Evolutionary conservation across 2,113 vertebrate species (phyloP).

Genomic region (Chamaetylas fuelleborni): DNA sequence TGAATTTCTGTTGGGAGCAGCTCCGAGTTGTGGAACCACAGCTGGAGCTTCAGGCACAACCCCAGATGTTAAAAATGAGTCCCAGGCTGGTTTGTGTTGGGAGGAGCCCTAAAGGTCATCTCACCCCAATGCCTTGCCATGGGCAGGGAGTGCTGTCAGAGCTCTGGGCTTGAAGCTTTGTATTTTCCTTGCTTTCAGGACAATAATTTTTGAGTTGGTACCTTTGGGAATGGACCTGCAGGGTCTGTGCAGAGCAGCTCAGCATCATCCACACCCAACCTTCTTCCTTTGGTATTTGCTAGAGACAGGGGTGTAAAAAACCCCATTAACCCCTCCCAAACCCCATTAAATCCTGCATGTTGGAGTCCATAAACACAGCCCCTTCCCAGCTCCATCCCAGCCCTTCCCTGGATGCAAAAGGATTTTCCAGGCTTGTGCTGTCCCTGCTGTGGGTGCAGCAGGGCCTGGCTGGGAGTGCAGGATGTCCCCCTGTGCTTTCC

Average conservation of each 20-base stretch:
- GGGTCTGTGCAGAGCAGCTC: not conserved
- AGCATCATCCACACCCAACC: fast-evolving
- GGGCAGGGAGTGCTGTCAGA: not conserved
- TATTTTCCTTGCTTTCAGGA: not conserved
- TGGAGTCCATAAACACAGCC: fast-evolving
- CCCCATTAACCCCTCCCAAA: not conserved
- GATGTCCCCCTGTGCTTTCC: not conserved
- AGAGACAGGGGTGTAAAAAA: fast-evolving
- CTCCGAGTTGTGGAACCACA: not conserved
- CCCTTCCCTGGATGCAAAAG: not conserved
- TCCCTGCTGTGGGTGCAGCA: not conserved
- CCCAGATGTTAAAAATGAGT: not conserved
- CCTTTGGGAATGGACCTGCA: not conserved
- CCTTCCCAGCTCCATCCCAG: not conserved
- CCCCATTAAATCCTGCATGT: not conserved
- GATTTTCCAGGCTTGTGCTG: not conserved
- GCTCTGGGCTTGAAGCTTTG: not conserved
- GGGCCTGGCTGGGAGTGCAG: not conserved
- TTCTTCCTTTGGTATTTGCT: not conserved
- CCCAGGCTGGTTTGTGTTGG: not conserved
- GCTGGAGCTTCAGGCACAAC: not conserved
- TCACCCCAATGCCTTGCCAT: fast-evolving
- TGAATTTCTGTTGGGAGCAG: not conserved
- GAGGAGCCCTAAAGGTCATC: not conserved
- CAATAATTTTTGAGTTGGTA: not conserved